Evolutionary conservation across 2,888 invertebrate genomes (phyloP).

Genomic region (Theretra japonica): DNA sequence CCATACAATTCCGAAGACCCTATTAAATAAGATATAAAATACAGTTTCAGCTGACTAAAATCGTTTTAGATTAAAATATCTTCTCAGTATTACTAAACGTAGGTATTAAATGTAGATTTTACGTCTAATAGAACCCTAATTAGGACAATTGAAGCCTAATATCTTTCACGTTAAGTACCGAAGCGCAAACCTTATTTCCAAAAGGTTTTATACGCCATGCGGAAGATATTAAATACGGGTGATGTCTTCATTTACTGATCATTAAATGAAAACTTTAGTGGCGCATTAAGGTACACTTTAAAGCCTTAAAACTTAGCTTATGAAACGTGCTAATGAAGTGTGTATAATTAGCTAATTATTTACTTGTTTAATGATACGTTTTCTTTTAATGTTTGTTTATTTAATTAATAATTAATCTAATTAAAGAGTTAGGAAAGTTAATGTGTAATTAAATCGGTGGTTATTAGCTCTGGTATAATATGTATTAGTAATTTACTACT

Average conservation of each 20-base stretch:
- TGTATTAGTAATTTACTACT: not conserved
- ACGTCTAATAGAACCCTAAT: not conserved
- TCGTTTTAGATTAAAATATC: too few relatives aligned
- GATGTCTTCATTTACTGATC: not conserved
- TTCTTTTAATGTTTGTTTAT: too few relatives aligned
- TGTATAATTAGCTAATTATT: not conserved
- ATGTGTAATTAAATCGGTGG: too few relatives aligned
- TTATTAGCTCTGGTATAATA: too few relatives aligned
- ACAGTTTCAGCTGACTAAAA: too few relatives aligned
- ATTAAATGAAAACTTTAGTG: not conserved
- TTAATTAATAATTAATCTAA: too few relatives aligned
- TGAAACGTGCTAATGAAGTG: not conserved
- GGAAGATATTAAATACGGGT: not conserved
- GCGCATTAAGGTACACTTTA: not conserved
- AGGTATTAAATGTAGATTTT: too few relatives aligned
- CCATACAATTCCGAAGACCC: too few relatives aligned
- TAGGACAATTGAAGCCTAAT: not conserved
- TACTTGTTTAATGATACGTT: too few relatives aligned
- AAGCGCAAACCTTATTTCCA: not conserved
- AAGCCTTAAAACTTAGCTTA: not conserved
- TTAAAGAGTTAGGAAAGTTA: too few relatives aligned
- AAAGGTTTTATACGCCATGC: not conserved
- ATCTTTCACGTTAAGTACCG: not conserved
- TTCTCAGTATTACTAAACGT: too few relatives aligned
- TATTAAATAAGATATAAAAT: too few relatives aligned